Percentiles rank a stretch among this genome's conserved stretches.
Conservation (phyloP, 2,888 invertebrate genomes). For the Alloplasta piceator region DNA sequence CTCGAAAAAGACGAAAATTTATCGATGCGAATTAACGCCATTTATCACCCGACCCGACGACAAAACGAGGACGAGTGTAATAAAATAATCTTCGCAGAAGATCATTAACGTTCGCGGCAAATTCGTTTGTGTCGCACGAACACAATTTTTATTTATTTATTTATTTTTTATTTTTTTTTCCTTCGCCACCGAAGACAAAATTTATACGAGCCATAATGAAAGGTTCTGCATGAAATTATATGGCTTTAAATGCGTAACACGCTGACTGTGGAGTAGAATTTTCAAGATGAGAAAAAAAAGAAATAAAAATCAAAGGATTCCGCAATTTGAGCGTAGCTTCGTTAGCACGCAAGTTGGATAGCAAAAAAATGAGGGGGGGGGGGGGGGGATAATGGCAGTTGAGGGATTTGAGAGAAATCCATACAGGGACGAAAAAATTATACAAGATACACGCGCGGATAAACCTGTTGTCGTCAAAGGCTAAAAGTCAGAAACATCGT, state of each 20-base stretch:
- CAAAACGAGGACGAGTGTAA: slow-evolving; percentile 24
- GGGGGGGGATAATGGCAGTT: slow-evolving; percentile 1
- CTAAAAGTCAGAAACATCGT: neutral
- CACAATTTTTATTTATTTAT: no score
- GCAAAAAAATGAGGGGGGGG: neutral
- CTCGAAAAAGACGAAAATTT: no score
- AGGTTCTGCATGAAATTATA: slow-evolving; percentile 34
- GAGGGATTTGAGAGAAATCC: slow-evolving; percentile 32
- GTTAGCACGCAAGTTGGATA: slow-evolving; percentile 39
- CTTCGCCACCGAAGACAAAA: neutral
- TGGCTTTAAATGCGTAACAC: slow-evolving; percentile 38
- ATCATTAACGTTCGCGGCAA: neutral
- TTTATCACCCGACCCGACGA: neutral
- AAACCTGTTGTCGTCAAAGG: slow-evolving; percentile 53
- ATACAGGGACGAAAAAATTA: slow-evolving; percentile 35
- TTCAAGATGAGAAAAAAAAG: no score
- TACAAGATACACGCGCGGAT: slow-evolving; percentile 32
- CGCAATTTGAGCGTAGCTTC: slow-evolving; percentile 37
- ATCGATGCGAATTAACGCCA: no score
- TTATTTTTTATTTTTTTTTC: neutral
- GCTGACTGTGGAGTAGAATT: slow-evolving; percentile 5
- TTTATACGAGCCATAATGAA: slow-evolving; percentile 46
- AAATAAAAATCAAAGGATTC: slow-evolving; percentile 37
- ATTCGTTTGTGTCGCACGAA: neutral
- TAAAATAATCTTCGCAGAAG: slow-evolving; percentile 12